Evolutionary conservation across 1,140 invertebrate genomes (phyloP).

Genomic region (Hylaeus anthracinus): DNA sequence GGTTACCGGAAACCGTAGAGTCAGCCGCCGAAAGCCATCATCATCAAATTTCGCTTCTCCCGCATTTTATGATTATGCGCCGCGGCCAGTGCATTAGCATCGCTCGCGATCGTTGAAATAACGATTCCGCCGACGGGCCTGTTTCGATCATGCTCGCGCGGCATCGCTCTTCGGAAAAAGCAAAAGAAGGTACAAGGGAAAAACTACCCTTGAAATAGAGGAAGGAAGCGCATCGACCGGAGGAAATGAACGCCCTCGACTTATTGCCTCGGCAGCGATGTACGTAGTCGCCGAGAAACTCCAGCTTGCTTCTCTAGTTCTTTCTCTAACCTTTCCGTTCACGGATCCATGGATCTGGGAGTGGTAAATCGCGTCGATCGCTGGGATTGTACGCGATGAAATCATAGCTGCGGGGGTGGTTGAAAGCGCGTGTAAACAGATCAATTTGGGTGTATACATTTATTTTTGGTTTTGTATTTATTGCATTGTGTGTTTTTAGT

Average conservation of each 20-base stretch:
- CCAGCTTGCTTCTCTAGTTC: background rate
- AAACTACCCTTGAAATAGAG: constrained; percentile 34
- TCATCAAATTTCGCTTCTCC: constrained; percentile 58
- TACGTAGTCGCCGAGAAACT: background rate
- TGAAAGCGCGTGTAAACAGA: no score
- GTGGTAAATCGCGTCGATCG: background rate
- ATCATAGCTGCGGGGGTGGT: no score
- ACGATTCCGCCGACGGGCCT: constrained; percentile 5
- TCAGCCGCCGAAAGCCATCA: constrained; percentile 54
- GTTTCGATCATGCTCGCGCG: constrained; percentile 19
- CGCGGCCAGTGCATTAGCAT: constrained; percentile 46
- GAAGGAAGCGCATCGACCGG: constrained; percentile 61
- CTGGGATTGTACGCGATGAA: no score
- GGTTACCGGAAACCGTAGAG: constrained; percentile 55
- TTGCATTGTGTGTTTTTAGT: no score
- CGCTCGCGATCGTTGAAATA: constrained; percentile 36
- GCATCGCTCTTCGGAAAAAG: background rate
- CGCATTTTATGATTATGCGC: constrained; percentile 57
- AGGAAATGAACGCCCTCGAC: constrained; percentile 57
- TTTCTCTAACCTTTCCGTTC: background rate
- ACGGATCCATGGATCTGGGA: background rate
- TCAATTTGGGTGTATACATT: no score
- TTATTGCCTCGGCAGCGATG: constrained; percentile 53
- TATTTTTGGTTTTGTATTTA: no score
- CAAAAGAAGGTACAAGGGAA: background rate